A percentile compares a stretch with the other conserved stretches of the same genome.
phyloP scores from a whole-genome alignment of 2,888 invertebrate genomes.

The Aphrophora alni region DNA sequence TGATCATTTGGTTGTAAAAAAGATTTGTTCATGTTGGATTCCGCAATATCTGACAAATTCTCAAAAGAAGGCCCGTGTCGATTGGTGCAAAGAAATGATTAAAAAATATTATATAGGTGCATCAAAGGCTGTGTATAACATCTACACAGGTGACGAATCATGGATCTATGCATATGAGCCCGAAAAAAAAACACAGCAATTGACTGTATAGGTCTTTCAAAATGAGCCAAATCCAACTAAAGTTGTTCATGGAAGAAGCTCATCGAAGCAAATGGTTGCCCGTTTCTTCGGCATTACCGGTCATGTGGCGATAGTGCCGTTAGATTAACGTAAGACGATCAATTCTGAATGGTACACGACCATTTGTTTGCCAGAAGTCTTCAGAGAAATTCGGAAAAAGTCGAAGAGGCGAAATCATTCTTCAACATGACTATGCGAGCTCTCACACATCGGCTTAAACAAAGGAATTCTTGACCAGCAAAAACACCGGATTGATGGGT shows the following conservation, averaged over 20 bases:
- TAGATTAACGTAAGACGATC: background rate
- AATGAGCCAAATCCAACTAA: conserved; percentile 31
- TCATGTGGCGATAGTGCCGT: background rate
- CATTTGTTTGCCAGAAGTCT: conserved; percentile 28
- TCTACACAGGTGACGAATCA: conserved; percentile 28
- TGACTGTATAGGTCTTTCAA: conserved; percentile 25
- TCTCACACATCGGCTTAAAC: background rate
- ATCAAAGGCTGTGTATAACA: conserved; percentile 27
- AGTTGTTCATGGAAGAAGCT: conserved; percentile 30
- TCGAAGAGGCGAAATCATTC: conserved; percentile 7
- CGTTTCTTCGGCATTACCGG: background rate
- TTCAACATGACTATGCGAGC: conserved; percentile 24
- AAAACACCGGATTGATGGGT: conserved; percentile 15
- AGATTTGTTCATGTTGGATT: conserved; percentile 30
- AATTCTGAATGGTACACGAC: conserved; percentile 21
- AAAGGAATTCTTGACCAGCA: conserved; percentile 14
- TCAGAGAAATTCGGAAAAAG: background rate
- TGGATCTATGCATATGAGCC: conserved; percentile 24
- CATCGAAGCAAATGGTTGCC: conserved; percentile 25
- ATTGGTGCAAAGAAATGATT: conserved; percentile 23
- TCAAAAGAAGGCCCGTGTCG: conserved; percentile 26
- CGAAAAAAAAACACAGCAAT: conserved; percentile 30
- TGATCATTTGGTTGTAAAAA: conserved; percentile 26
- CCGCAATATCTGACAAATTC: conserved; percentile 23
- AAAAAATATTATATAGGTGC: conserved; percentile 17